These are phyloP conservation scores for Dynastes grantii DNA, from an alignment of 2,888 invertebrate species.

Conservation along the genomic window DNA sequence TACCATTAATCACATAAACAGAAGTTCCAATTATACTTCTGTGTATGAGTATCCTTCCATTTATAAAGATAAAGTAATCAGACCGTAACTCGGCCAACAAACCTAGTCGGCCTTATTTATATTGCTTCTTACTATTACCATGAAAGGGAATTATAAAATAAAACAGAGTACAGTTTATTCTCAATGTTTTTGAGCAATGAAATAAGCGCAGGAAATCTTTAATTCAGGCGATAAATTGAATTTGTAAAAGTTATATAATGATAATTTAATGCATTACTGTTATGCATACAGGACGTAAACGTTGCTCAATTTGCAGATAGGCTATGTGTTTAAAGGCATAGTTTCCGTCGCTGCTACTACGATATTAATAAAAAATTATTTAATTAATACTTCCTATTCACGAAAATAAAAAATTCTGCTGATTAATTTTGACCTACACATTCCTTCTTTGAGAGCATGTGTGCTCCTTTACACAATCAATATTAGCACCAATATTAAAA, in stretches of 20 bases:
- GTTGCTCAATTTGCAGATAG: not conserved
- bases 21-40: conserved; percentile 3
- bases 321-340: not conserved
- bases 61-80: conserved; percentile 5
- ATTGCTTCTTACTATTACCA: not conserved
- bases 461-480: too few relatives aligned
- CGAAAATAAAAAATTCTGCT: not conserved
- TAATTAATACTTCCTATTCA: not conserved
- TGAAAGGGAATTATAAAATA: not conserved
- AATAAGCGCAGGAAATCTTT: too few relatives aligned
- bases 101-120: conserved; percentile 4
- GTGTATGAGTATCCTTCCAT: not conserved
- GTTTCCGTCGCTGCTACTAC: too few relatives aligned
- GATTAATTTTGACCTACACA: not conserved
- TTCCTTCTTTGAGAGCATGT: not conserved
- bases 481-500: too few relatives aligned
- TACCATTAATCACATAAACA: not conserved
- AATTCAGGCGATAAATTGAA: not conserved
- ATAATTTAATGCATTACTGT: not conserved
- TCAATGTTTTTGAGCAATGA: too few relatives aligned
- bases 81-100: conserved; percentile 35
- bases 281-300: not conserved
- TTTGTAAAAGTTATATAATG: conserved; percentile 8
- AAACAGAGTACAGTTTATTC: too few relatives aligned
- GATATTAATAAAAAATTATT: too few relatives aligned